Percentiles rank a stretch among this genome's conserved stretches.
These are phyloP conservation scores for Dallia pectoralis DNA, from an alignment of 2,797 vertebrate species.

Conservation along the genomic window DNA sequence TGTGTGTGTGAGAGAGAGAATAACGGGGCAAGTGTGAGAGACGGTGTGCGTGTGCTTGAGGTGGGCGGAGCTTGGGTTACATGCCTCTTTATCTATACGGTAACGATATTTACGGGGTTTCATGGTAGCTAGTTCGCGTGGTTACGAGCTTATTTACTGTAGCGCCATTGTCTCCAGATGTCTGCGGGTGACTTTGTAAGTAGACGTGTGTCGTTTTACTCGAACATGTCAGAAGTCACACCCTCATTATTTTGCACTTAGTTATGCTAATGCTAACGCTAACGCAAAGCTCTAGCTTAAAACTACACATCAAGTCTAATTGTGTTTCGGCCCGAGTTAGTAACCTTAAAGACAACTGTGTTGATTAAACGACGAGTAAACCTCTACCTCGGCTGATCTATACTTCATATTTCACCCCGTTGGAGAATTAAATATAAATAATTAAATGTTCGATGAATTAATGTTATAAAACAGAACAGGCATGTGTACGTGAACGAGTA, in stretches of 20 bases:
- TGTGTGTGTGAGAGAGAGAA: constrained; percentile 21
- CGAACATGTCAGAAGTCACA: constrained; percentile 10
- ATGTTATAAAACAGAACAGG: constrained; percentile 35
- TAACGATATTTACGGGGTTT: constrained; percentile 26
- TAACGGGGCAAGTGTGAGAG: constrained; percentile 39
- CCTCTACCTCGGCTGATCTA: background rate
- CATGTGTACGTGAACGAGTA: constrained; percentile 58
- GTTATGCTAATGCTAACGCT: background rate
- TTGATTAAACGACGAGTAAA: background rate
- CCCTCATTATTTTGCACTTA: constrained; percentile 9
- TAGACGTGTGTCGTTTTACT: constrained; percentile 14
- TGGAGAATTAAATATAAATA: background rate
- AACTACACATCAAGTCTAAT: background rate
- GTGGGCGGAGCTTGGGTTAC: constrained; percentile 38
- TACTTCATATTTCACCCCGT: background rate
- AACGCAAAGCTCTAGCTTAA: background rate
- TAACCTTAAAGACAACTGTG: background rate
- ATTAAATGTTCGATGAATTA: background rate
- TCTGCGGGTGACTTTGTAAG: constrained; percentile 24
- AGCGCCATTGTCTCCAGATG: background rate
- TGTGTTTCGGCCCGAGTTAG: background rate
- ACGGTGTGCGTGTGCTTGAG: constrained; percentile 33
- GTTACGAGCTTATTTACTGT: constrained; percentile 33
- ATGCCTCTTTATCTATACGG: constrained; percentile 50
- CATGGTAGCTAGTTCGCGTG: constrained; percentile 46